A percentile compares a stretch with the other conserved stretches of the same genome.
Conservation (phyloP, 1,140 invertebrate species). For the Pseudomyrmex concolor region DNA sequence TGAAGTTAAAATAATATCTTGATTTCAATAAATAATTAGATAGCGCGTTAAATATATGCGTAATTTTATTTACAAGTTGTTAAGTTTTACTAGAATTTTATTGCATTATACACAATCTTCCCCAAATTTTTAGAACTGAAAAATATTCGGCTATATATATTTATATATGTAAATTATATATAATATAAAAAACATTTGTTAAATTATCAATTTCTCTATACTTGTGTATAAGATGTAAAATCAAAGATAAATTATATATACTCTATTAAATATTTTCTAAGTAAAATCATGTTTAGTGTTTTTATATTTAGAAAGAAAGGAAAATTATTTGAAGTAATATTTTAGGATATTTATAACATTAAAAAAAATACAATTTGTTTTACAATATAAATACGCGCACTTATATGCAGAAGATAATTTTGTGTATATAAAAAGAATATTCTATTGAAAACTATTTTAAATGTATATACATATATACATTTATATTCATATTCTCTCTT, state of each 20-base stretch:
- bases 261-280: conserved; percentile 56
- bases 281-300: conserved; percentile 12
- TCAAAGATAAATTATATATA: conserved; percentile 62
- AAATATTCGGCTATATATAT: conserved; percentile 12
- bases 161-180: conserved; percentile 23
- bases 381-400: conserved; percentile 5
- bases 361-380: conserved; percentile 52
- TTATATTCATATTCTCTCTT: conserved; percentile 27
- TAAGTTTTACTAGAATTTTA: conserved; percentile 27
- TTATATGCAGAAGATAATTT: too few relatives aligned
- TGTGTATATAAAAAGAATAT: too few relatives aligned
- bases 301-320: conserved; percentile 24
- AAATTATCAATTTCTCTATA: conserved; percentile 34
- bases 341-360: background rate
- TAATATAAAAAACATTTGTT: conserved; percentile 5
- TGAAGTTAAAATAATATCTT: conserved; percentile 44
- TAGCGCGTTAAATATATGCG: conserved; percentile 4
- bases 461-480: conserved; percentile 25
- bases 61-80: conserved; percentile 16
- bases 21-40: conserved; percentile 27
- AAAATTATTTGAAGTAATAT: conserved; percentile 37
- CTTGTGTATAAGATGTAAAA: conserved; percentile 54
- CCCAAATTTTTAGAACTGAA: background rate
- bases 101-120: background rate
- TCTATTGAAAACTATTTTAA: background rate